phyloP scores from a whole-genome alignment of 1,140 invertebrate genomes.

The Pachyrhynchus sulphureomaculatus region DNA sequence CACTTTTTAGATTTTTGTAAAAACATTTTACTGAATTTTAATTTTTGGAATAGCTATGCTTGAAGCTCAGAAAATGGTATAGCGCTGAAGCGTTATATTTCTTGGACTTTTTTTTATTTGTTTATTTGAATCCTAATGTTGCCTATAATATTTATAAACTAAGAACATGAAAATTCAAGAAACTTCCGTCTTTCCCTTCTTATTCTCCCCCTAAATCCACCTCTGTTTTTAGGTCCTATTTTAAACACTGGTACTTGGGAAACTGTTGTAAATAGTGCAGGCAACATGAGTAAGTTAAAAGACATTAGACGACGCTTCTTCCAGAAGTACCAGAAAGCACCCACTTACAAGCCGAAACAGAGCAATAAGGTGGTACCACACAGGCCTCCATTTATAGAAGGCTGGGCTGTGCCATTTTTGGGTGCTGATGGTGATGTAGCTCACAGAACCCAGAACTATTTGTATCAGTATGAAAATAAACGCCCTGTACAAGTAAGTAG shows the following conservation, averaged over 20 bases:
- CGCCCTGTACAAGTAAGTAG: constrained; percentile 65
- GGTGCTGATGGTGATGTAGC: constrained; percentile 80
- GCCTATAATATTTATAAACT: too few relatives aligned
- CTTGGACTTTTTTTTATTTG: too few relatives aligned
- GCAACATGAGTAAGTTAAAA: constrained; percentile 62
- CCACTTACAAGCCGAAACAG: constrained; percentile 66
- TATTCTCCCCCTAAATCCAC: too few relatives aligned
- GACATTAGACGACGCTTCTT: constrained; percentile 67
- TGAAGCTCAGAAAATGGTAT: too few relatives aligned
- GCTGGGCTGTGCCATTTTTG: constrained; percentile 77
- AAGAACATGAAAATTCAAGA: too few relatives aligned
- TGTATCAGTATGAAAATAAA: constrained; percentile 66
- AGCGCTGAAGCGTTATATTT: too few relatives aligned
- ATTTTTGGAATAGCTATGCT: too few relatives aligned
- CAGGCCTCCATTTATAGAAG: constrained; percentile 56
- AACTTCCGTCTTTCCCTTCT: too few relatives aligned
- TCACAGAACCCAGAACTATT: constrained; percentile 71
- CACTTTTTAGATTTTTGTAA: too few relatives aligned
- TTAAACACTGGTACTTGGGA: constrained; percentile 82
- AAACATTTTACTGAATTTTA: too few relatives aligned
- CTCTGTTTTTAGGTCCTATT: constrained; percentile 40
- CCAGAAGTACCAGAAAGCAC: constrained; percentile 58
- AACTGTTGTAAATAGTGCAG: constrained; percentile 73
- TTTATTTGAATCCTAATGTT: too few relatives aligned
- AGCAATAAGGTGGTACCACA: constrained; percentile 56